Evolutionary conservation across 2,797 vertebrate species (phyloP).

Genomic region (Chiloscyllium punctatum): DNA sequence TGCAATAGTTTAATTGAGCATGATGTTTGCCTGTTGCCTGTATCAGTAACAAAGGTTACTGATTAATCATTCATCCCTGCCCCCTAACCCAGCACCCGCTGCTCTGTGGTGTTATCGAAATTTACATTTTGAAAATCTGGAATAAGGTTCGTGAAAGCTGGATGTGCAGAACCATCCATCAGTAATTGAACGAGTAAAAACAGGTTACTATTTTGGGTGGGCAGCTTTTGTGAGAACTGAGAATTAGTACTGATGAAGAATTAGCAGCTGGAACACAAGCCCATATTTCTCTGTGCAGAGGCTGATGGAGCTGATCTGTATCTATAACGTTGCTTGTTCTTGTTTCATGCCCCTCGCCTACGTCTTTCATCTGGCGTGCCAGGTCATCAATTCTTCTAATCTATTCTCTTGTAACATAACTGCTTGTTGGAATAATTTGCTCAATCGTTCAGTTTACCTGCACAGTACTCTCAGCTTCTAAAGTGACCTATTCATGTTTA

Average conservation of each 20-base stretch:
- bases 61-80: background rate
- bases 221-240: background rate
- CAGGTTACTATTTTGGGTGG: background rate
- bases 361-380: conserved; percentile 4
- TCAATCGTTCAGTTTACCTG: background rate
- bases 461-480: background rate
- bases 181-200: background rate
- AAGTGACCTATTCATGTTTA: conserved; percentile 24
- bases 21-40: background rate
- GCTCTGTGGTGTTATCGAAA: background rate
- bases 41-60: background rate
- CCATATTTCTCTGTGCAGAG: conserved; percentile 2
- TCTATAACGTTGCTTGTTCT: background rate
- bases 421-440: conserved; percentile 9
- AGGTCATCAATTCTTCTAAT: conserved; percentile 1
- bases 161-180: background rate
- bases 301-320: background rate
- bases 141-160: background rate
- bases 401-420: conserved; percentile 10
- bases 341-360: background rate
- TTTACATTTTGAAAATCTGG: background rate
- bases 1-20: background rate
- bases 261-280: background rate
- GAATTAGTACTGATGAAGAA: background rate
- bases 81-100: no score